Conservation (phyloP, 1,140 invertebrate species). For the Cepaea nemoralis region DNA sequence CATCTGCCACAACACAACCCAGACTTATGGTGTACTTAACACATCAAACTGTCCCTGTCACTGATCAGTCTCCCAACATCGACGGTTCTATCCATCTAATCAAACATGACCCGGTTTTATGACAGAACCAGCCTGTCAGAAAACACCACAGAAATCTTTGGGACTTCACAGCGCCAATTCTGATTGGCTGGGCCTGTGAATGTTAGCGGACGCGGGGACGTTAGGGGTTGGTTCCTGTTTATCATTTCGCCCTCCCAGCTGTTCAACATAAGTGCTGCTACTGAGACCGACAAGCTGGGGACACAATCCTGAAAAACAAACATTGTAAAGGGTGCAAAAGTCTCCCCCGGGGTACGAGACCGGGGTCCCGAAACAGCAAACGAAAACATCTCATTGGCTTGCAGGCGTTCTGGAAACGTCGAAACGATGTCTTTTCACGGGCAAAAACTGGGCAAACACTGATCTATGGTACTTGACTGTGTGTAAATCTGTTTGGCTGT, state of each 20-base stretch:
- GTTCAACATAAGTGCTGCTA: not conserved
- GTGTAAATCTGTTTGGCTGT: slow-evolving; percentile 13
- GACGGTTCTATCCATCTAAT: not conserved
- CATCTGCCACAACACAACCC: too few species aligned
- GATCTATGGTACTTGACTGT: slow-evolving; percentile 5
- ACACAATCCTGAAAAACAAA: not conserved
- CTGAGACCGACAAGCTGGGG: not conserved
- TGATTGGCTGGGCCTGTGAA: not conserved
- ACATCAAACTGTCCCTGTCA: not conserved
- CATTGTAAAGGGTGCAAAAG: not conserved
- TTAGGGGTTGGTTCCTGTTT: not conserved
- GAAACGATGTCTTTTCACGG: slow-evolving; percentile 8
- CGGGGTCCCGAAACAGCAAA: not conserved
- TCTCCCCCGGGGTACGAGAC: not conserved
- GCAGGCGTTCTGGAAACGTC: not conserved
- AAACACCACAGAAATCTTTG: not conserved
- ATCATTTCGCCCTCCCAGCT: not conserved
- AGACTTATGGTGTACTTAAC: not conserved
- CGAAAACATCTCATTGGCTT: slow-evolving; percentile 32
- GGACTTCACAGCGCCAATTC: not conserved
- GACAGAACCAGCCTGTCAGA: not conserved
- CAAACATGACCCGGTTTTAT: not conserved
- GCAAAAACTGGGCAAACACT: not conserved
- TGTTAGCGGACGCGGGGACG: not conserved
- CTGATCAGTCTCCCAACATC: not conserved